These are phyloP conservation scores for Urocitellus parryii DNA, from an alignment of 2,113 vertebrate species.

Conservation along the genomic window DNA sequence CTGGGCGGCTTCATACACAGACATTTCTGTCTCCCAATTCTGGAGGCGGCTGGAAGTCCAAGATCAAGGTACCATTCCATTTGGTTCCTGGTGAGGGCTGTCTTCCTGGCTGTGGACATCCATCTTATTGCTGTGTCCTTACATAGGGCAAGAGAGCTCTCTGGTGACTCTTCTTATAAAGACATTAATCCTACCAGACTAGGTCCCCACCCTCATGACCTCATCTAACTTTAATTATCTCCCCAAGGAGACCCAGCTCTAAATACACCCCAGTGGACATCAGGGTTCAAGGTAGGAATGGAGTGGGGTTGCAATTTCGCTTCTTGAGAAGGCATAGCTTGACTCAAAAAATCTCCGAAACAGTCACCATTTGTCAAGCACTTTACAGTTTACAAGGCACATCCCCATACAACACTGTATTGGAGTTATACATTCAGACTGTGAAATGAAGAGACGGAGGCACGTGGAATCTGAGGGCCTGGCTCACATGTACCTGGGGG, in stretches of 20 bases:
- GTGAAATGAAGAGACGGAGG: neutral
- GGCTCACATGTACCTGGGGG: neutral
- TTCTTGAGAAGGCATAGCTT: neutral
- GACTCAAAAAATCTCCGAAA: neutral
- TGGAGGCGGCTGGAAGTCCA: neutral
- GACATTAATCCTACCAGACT: neutral
- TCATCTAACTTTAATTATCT: neutral
- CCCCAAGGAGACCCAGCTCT: neutral
- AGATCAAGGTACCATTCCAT: neutral
- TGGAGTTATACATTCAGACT: neutral
- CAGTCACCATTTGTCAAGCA: neutral
- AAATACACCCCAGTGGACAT: neutral
- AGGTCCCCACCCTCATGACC: neutral
- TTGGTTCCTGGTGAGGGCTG: fast-evolving
- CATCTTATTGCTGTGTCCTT: neutral
- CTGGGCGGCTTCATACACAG: neutral
- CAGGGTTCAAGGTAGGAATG: neutral
- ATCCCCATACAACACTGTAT: fast-evolving
- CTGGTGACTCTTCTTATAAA: neutral
- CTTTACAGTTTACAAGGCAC: neutral
- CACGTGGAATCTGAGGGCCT: too few species aligned
- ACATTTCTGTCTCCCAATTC: neutral
- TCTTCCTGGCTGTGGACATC: neutral
- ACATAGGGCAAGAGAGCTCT: neutral
- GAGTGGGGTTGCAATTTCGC: neutral